These are phyloP conservation scores for Rhamnusium bicolor DNA, from an alignment of 2,888 invertebrate species.

Conservation along the genomic window DNA sequence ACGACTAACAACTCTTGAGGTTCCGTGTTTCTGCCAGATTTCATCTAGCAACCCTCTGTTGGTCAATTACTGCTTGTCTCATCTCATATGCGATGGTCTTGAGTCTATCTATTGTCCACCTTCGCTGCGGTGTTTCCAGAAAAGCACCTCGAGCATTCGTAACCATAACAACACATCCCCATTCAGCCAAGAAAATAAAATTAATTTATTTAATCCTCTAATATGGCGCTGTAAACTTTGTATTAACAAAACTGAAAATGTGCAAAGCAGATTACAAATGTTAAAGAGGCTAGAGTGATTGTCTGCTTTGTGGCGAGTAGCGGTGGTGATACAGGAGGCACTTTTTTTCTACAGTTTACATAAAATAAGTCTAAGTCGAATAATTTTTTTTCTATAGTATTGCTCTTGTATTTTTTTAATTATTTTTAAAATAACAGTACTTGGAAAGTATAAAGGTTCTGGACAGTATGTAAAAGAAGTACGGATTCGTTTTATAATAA, in stretches of 20 bases:
- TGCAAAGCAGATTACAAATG: conserved; percentile 17
- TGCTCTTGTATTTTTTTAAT: no score
- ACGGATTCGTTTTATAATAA: no score
- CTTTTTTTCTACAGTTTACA: no score
- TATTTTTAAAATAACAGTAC: no score
- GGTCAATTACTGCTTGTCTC: conserved; percentile 66
- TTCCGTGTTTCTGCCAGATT: conserved; percentile 41
- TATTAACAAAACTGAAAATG: conserved; percentile 31
- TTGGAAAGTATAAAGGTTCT: no score
- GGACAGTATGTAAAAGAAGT: no score
- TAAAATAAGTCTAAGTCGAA: no score
- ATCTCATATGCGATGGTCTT: conserved; percentile 58
- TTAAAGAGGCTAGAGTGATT: conserved; percentile 19
- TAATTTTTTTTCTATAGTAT: no score
- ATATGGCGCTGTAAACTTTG: conserved; percentile 44
- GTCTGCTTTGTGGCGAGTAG: neutral
- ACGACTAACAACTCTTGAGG: conserved; percentile 36
- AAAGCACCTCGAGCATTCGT: conserved; percentile 48
- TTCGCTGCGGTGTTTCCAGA: conserved; percentile 29
- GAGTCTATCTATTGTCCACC: conserved; percentile 59
- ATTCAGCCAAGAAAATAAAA: conserved; percentile 59
- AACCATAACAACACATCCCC: conserved; percentile 63
- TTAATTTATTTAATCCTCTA: conserved; percentile 62
- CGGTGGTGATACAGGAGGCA: neutral
- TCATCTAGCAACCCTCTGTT: conserved; percentile 50